These are phyloP conservation scores for Hydropsyche betteni DNA, from an alignment of 2,888 invertebrate species.

Conservation along the genomic window DNA sequence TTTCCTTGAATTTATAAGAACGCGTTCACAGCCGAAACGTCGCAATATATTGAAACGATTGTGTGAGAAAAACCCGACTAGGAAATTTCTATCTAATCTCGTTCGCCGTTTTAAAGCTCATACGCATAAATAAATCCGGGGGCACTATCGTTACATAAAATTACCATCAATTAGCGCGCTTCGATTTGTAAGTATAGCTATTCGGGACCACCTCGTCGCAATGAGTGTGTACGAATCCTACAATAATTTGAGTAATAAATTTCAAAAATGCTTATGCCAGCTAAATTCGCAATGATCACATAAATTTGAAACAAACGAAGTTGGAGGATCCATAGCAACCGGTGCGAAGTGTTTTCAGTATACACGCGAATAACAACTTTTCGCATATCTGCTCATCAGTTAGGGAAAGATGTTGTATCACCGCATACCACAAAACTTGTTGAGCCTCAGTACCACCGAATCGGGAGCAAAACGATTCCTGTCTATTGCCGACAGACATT, in stretches of 20 bases:
- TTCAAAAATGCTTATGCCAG: background rate
- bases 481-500: slow-evolving; percentile 3
- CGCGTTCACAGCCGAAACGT: background rate
- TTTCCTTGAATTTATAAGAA: background rate
- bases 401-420: background rate
- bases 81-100: slow-evolving; percentile 22
- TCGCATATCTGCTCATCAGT: slow-evolving; percentile 5
- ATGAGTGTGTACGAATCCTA: background rate
- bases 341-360: background rate
- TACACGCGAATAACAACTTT: slow-evolving; percentile 17
- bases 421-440: background rate
- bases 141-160: slow-evolving; percentile 22
- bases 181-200: background rate
- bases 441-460: background rate
- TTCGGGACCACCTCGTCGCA: background rate
- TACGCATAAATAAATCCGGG: slow-evolving; percentile 15
- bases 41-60: background rate
- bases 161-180: slow-evolving; percentile 24
- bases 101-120: slow-evolving; percentile 11
- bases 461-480: slow-evolving; percentile 11
- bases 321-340: background rate
- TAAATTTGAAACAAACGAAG: background rate
- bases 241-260: background rate
- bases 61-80: slow-evolving; percentile 1
- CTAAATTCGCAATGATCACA: background rate